phyloP scores from a whole-genome alignment of 2,888 invertebrate genomes.

The Dermolepida albohirtum region DNA sequence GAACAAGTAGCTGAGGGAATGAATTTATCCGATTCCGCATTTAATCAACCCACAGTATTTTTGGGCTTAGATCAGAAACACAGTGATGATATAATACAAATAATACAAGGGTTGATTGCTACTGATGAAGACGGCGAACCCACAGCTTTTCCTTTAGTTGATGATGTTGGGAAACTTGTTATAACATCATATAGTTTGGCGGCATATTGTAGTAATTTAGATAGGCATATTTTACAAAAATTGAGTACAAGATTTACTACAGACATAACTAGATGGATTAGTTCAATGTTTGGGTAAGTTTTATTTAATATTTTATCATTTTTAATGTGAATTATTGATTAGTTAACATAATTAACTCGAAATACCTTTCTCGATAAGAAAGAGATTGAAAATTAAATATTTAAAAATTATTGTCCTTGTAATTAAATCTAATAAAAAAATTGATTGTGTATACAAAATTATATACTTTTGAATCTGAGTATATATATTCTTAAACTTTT shows the following conservation, averaged over 20 bases:
- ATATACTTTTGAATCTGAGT: no score
- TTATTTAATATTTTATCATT: background rate
- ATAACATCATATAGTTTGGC: slow-evolving; percentile 89
- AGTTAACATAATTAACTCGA: no score
- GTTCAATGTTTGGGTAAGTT: slow-evolving; percentile 83
- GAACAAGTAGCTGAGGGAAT: slow-evolving; percentile 63
- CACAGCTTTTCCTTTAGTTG: slow-evolving; percentile 71
- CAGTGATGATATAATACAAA: slow-evolving; percentile 71
- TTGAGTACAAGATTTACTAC: slow-evolving; percentile 84
- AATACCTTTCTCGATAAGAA: no score
- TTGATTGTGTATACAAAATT: no score
- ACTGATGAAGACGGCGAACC: slow-evolving; percentile 76
- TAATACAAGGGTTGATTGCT: slow-evolving; percentile 71
- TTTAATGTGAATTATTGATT: no score
- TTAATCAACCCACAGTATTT: slow-evolving; percentile 60
- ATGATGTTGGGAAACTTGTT: slow-evolving; percentile 74
- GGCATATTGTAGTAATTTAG: slow-evolving; percentile 87
- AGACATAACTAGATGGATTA: slow-evolving; percentile 89
- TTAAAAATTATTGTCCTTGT: no score
- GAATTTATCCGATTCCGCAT: slow-evolving; percentile 54
- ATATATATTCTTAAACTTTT: no score
- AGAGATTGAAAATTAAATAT: no score
- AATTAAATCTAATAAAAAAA: no score
- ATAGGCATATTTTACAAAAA: slow-evolving; percentile 81
- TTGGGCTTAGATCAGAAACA: slow-evolving; percentile 62